Evolutionary conservation across 2,888 invertebrate species (phyloP).

Genomic region (Meloe dianella): DNA sequence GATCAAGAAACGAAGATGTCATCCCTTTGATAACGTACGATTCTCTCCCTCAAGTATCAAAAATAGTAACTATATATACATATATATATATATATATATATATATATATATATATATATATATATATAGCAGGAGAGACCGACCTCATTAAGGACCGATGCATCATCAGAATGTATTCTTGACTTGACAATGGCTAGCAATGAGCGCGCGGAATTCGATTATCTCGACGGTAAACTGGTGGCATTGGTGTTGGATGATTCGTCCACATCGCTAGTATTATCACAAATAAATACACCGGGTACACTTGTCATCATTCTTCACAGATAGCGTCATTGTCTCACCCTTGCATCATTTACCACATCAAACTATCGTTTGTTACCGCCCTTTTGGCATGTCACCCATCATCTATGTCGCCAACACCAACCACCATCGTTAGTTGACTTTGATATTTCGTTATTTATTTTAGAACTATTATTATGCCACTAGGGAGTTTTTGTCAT

Average conservation of each 20-base stretch:
- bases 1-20: background rate
- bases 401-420: background rate
- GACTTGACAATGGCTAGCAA: conserved; percentile 54
- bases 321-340: conserved; percentile 60
- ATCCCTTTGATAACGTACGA: background rate
- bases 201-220: conserved; percentile 56
- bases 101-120: no score
- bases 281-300: conserved; percentile 40
- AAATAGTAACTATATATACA: no score
- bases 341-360: conserved; percentile 60
- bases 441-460: conserved; percentile 19
- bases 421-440: conserved; percentile 17
- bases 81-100: no score
- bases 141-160: conserved; percentile 51
- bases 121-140: background rate
- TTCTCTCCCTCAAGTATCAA: background rate
- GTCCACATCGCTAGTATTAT: conserved; percentile 41
- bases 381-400: conserved; percentile 29
- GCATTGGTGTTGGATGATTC: conserved; percentile 38
- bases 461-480: conserved; percentile 10
- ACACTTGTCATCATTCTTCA: conserved; percentile 57
- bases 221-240: conserved; percentile 46
- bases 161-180: conserved; percentile 57
- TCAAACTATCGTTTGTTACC: conserved; percentile 59
- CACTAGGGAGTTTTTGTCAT: conserved; percentile 18